Evolutionary conservation across 1,140 invertebrate species (phyloP).

Genomic region (Trachelipus rathkii): DNA sequence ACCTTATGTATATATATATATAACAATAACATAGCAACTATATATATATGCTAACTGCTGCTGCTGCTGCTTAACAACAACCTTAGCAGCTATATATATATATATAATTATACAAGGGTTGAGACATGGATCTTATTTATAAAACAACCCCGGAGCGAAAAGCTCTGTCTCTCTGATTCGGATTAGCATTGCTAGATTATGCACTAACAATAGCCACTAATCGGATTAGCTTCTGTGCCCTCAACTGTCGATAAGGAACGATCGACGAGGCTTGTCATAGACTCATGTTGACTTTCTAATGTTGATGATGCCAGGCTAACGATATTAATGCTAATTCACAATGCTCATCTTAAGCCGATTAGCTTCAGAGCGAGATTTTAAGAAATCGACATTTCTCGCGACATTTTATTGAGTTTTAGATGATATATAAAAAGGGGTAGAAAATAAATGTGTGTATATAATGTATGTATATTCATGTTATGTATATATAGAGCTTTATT

Average conservation of each 20-base stretch:
- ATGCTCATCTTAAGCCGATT: slow-evolving; percentile 3
- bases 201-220: slow-evolving; percentile 12
- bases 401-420: background rate
- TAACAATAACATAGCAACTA: too few relatives aligned
- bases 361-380: too few relatives aligned
- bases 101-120: background rate
- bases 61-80: too few relatives aligned
- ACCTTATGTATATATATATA: too few relatives aligned
- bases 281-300: slow-evolving; percentile 10
- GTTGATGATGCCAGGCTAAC: background rate
- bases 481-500: background rate
- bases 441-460: background rate
- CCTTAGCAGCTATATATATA: background rate
- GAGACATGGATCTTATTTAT: background rate
- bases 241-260: slow-evolving; percentile 1
- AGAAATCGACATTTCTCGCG: background rate
- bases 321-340: background rate
- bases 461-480: background rate
- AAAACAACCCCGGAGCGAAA: background rate
- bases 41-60: background rate
- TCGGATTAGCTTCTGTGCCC: background rate
- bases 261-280: background rate
- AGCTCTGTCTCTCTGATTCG: background rate
- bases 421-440: background rate
- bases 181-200: slow-evolving; percentile 10